Percentiles rank a stretch among this genome's conserved stretches.
Conservation (phyloP, 2,113 vertebrate genomes). For the Hippolais icterina region DNA sequence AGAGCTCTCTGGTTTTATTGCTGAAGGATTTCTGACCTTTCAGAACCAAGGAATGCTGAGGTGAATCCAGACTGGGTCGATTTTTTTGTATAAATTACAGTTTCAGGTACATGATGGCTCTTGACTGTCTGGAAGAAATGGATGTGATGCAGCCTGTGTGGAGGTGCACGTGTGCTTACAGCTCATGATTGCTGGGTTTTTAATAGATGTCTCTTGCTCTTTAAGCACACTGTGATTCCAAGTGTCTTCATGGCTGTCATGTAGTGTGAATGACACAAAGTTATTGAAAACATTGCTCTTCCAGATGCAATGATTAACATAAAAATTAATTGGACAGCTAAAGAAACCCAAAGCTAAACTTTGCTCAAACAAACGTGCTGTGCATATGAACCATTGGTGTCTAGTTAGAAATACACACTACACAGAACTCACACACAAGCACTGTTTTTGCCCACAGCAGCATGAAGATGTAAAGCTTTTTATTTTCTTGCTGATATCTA, state of each 20-base stretch:
- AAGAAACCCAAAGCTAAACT: background rate
- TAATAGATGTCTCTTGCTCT: background rate
- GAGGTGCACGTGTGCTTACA: background rate
- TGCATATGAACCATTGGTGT: background rate
- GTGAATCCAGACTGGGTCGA: background rate
- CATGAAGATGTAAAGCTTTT: background rate
- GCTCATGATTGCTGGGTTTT: background rate
- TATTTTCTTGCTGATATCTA: background rate
- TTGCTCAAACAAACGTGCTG: background rate
- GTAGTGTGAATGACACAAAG: accelerated
- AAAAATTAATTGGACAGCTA: background rate
- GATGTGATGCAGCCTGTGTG: background rate
- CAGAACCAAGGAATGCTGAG: background rate
- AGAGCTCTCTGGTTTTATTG: background rate
- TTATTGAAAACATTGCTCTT: background rate
- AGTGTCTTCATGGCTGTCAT: background rate
- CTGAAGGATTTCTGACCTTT: background rate
- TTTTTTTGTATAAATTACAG: background rate
- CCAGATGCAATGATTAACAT: background rate
- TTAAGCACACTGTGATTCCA: background rate
- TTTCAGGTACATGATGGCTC: background rate
- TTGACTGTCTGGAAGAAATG: background rate
- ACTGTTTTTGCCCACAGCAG: background rate
- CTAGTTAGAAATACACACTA: background rate
- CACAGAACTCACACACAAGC: background rate